A percentile compares a stretch with the other conserved stretches of the same genome.
These are phyloP conservation scores for Phoxinus phoxinus DNA, from an alignment of 2,113 vertebrate species.

Conservation along the genomic window DNA sequence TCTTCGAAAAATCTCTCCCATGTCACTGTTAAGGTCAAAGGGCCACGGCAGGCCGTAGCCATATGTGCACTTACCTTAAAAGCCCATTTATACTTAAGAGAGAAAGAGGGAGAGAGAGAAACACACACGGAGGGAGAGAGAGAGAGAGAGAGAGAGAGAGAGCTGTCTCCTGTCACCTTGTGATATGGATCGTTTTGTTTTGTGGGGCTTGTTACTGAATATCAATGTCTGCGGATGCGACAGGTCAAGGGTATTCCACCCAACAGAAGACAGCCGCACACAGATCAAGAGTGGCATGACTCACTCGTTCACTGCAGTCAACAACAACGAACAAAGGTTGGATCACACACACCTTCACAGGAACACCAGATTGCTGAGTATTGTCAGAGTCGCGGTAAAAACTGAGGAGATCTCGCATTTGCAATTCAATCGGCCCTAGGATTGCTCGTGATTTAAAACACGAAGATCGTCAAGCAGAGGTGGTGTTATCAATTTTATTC, in stretches of 20 bases:
- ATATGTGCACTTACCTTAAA: conserved; percentile 50
- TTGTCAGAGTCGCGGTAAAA: neutral
- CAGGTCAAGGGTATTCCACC: conserved; percentile 25
- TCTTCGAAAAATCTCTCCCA: conserved; percentile 23
- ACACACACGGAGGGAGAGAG: neutral
- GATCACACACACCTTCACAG: neutral
- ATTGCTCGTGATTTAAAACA: neutral
- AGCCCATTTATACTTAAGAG: conserved; percentile 36
- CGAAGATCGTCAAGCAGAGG: neutral
- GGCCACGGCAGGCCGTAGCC: conserved; percentile 18
- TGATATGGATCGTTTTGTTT: conserved; percentile 50
- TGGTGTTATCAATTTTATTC: neutral
- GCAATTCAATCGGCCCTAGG: too few relatives aligned
- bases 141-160: neutral
- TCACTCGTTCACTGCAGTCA: neutral
- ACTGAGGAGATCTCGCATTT: too few relatives aligned
- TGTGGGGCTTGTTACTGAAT: conserved; percentile 47
- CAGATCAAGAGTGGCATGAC: conserved; percentile 24
- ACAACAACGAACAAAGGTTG: neutral
- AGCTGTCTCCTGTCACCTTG: conserved; percentile 52
- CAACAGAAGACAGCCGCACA: neutral
- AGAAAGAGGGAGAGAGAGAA: conserved; percentile 17
- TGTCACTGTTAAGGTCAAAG: conserved; percentile 12
- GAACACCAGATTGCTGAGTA: too few relatives aligned
- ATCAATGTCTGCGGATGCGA: conserved; percentile 42